Percentiles rank a stretch among this genome's conserved stretches.
Evolutionary conservation across 2,113 vertebrate genomes (phyloP).

Genomic region (Natator depressus): DNA sequence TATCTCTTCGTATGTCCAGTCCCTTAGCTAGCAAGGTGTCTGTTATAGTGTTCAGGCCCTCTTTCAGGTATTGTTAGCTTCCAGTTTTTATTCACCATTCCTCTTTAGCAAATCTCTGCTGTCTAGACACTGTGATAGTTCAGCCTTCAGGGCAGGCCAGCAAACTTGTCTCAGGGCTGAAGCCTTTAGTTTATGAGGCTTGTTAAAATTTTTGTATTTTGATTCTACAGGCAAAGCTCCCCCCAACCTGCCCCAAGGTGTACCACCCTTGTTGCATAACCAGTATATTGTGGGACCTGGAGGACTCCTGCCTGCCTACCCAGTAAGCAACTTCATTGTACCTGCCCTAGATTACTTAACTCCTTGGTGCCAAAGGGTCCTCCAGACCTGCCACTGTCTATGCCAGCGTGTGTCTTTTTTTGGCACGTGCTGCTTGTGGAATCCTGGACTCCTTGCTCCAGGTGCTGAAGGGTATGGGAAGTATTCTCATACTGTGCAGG

Average conservation of each 20-base stretch:
- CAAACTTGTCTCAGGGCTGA: background rate
- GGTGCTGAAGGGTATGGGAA: background rate
- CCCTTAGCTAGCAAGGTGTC: background rate
- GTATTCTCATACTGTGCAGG: background rate
- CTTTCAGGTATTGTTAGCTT: background rate
- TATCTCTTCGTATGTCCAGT: background rate
- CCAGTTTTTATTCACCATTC: background rate
- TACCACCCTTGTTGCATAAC: conserved; percentile 94
- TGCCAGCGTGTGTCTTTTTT: background rate
- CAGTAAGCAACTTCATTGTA: conserved; percentile 83
- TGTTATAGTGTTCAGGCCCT: background rate
- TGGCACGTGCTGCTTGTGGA: background rate
- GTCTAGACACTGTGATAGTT: background rate
- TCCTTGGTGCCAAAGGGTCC: background rate
- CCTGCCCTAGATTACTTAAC: background rate
- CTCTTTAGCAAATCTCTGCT: background rate
- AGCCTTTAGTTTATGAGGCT: background rate
- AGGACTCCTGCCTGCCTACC: conserved; percentile 95
- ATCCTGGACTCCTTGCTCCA: background rate
- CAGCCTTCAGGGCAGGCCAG: background rate
- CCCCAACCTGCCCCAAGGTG: conserved; percentile 94
- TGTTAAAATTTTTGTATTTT: conserved; percentile 59
- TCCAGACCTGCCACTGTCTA: conserved; percentile 14
- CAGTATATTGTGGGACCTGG: conserved; percentile 99
- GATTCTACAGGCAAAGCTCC: conserved; percentile 91